Percentiles rank a stretch among this genome's conserved stretches.
phyloP scores from a whole-genome alignment of 1,140 invertebrate species.

The Arctopsyche grandis region DNA sequence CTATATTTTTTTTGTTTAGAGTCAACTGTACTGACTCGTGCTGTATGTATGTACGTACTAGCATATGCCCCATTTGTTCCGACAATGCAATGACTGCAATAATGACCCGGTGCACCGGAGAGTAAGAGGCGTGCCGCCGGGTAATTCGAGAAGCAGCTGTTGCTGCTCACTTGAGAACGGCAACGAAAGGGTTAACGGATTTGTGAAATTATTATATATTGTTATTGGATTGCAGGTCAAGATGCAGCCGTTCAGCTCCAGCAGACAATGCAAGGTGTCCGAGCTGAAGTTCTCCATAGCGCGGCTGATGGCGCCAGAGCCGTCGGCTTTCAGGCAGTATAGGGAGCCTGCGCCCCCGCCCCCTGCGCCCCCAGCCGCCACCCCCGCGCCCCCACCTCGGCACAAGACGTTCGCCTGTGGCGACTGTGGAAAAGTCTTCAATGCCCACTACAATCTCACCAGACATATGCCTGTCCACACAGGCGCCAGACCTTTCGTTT shows the following conservation, averaged over 20 bases:
- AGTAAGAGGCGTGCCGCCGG: constrained; percentile 3
- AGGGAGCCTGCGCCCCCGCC: constrained; percentile 70
- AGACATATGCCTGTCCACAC: constrained; percentile 99
- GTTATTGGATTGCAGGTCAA: background rate
- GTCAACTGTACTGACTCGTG: constrained; percentile 27
- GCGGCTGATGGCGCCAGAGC: constrained; percentile 89
- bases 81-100: constrained; percentile 17
- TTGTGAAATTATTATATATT: too few species aligned
- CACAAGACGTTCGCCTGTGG: constrained; percentile 93
- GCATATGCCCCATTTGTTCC: constrained; percentile 37
- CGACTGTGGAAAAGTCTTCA: constrained; percentile 97
- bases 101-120: constrained; percentile 5
- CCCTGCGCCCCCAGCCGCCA: constrained; percentile 58
- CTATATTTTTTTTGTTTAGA: background rate
- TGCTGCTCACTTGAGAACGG: constrained; percentile 5
- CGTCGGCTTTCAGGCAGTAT: constrained; percentile 85
- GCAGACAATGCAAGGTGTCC: constrained; percentile 62
- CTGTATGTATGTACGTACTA: background rate
- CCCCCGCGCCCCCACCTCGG: constrained; percentile 64
- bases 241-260: constrained; percentile 66
- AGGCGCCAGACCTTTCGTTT: constrained; percentile 95
- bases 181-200: background rate
- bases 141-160: constrained; percentile 31
- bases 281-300: constrained; percentile 88
- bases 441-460: constrained; percentile 98